A percentile compares a stretch with the other conserved stretches of the same genome.
These are phyloP conservation scores for Phoeniculus purpureus DNA, from an alignment of 2,797 vertebrate species.

Conservation along the genomic window DNA sequence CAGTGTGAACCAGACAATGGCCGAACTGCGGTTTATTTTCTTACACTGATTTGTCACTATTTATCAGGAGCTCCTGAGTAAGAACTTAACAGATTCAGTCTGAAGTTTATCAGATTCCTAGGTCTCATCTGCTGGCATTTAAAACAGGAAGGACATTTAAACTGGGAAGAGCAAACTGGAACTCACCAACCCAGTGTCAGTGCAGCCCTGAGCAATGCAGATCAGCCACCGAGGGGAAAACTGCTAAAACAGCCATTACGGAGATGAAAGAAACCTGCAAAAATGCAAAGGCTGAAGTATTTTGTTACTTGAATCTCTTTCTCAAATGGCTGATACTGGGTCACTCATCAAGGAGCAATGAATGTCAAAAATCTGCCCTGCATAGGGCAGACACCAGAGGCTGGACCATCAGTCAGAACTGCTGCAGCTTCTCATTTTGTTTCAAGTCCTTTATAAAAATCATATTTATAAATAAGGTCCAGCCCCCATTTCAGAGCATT, in stretches of 20 bases:
- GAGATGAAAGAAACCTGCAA: not conserved
- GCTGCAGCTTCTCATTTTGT: not conserved
- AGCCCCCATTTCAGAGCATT: not conserved
- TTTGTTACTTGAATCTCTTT: not conserved
- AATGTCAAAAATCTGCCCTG: not conserved
- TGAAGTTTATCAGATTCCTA: constrained; percentile 10
- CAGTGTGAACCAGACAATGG: not conserved
- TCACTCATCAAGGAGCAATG: not conserved
- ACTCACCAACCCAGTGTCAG: constrained; percentile 7
- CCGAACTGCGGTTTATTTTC: not conserved
- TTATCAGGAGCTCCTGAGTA: not conserved
- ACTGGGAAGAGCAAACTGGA: constrained; percentile 43
- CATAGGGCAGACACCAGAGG: not conserved
- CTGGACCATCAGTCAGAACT: not conserved
- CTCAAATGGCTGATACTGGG: fast-evolving
- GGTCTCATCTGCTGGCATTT: constrained; percentile 19
- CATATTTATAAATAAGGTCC: not conserved
- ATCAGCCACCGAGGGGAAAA: not conserved
- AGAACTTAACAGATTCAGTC: not conserved
- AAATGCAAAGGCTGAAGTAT: not conserved
- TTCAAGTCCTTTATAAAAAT: not conserved
- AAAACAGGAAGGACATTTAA: not conserved
- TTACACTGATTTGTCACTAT: not conserved
- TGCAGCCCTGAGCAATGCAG: not conserved
- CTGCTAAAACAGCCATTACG: not conserved